phyloP scores from a whole-genome alignment of 2,797 vertebrate species.

The Takifugu ocellatus region DNA sequence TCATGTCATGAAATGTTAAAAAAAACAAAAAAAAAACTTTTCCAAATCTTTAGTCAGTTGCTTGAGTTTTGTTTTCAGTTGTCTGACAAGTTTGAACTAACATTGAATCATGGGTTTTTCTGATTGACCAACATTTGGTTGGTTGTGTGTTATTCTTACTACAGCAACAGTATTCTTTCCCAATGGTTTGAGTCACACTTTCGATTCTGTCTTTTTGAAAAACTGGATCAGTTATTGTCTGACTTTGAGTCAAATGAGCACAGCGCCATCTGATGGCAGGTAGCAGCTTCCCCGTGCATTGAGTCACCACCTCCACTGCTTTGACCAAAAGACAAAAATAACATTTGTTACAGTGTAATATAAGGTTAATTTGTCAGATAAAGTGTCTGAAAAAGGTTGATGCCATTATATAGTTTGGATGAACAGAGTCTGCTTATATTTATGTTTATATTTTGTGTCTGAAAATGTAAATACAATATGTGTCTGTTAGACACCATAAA shows the following conservation, averaged over 20 bases:
- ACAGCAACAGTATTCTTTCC: too few species aligned
- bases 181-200: not conserved
- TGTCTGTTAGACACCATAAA: conserved; percentile 57
- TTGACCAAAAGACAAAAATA: too few species aligned
- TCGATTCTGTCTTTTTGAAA: not conserved
- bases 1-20: conserved; percentile 49
- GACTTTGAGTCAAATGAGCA: conserved; percentile 21
- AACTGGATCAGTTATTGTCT: not conserved
- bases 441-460: conserved; percentile 69
- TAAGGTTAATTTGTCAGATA: too few species aligned
- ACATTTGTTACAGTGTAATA: too few species aligned
- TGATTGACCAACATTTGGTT: conserved; percentile 30
- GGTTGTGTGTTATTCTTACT: conserved; percentile 36
- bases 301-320: not conserved
- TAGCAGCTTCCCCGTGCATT: conserved; percentile 3
- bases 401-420: conserved; percentile 25
- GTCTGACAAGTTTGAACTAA: conserved; percentile 36
- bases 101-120: conserved; percentile 17
- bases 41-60: conserved; percentile 24
- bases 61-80: conserved; percentile 16
- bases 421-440: conserved; percentile 56
- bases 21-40: conserved; percentile 6
- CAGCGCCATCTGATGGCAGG: conserved; percentile 6
- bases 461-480: conserved; percentile 62
- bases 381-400: conserved; percentile 35